Conservation (phyloP, 1,140 invertebrate genomes). For the Rhynchophorus ferrugineus region DNA sequence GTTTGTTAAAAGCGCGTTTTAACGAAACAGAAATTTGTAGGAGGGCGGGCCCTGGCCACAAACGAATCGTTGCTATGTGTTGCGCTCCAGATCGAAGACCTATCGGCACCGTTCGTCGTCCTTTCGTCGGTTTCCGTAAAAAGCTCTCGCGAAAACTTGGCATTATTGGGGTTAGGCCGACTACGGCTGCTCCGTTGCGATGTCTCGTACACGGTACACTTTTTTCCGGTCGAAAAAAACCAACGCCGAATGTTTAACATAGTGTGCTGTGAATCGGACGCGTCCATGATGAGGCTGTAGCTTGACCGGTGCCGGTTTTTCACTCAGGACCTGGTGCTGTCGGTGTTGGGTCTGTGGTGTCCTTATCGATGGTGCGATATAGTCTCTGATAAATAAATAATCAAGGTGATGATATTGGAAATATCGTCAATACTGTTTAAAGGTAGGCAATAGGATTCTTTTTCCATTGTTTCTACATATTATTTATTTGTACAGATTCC, state of each 20-base stretch:
- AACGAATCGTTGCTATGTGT: slow-evolving; percentile 5
- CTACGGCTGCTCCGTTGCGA: background rate
- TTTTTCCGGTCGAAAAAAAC: background rate
- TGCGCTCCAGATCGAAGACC: slow-evolving; percentile 3
- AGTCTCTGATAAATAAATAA: slow-evolving; percentile 7
- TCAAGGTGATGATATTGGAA: background rate
- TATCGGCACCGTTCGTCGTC: background rate
- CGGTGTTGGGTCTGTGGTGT: too few relatives aligned
- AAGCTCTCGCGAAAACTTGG: slow-evolving; percentile 4
- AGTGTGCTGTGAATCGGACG: background rate
- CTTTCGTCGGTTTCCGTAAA: background rate
- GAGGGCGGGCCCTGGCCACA: background rate
- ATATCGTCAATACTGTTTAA: background rate
- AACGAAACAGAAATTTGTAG: slow-evolving; percentile 5
- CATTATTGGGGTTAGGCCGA: slow-evolving; percentile 7
- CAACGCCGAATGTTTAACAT: background rate
- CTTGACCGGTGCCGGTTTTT: too few relatives aligned
- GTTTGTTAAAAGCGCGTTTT: background rate
- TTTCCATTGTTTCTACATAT: too few relatives aligned
- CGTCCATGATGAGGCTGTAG: too few relatives aligned
- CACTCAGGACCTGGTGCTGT: too few relatives aligned
- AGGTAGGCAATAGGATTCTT: too few relatives aligned
- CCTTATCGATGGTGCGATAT: too few relatives aligned
- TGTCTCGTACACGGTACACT: background rate
- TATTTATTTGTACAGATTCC: too few relatives aligned